Conservation (phyloP, 2,797 vertebrate genomes). For the Sebastes itinus region DNA sequence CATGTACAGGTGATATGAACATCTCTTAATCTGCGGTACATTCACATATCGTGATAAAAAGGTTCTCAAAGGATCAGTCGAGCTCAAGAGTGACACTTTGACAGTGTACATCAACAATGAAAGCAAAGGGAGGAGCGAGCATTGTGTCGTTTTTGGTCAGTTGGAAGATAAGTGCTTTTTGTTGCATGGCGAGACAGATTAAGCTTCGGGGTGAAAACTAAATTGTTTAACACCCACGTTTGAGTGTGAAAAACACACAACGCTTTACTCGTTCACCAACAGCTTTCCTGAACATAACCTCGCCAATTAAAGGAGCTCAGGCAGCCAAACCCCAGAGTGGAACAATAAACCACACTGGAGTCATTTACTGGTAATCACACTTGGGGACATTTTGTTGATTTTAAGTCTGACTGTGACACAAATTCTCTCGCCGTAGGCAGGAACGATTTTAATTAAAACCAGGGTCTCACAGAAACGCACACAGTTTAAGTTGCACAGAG, state of each 20-base stretch:
- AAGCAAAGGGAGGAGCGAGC: neutral
- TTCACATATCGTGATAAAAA: too few species aligned
- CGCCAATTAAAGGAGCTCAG: neutral
- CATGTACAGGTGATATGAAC: too few species aligned
- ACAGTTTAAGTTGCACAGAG: neutral
- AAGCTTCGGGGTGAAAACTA: neutral
- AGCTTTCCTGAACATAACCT: constrained; percentile 9
- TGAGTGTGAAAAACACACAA: neutral
- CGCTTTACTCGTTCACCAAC: constrained; percentile 5
- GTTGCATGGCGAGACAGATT: constrained; percentile 15
- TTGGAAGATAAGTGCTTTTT: neutral
- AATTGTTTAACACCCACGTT: neutral
- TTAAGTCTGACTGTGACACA: neutral
- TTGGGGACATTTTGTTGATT: constrained; percentile 18
- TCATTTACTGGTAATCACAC: constrained; percentile 32
- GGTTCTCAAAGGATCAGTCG: too few species aligned
- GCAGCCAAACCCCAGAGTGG: constrained; percentile 1
- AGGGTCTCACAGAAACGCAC: neutral
- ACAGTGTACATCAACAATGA: neutral
- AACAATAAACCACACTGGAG: constrained; percentile 1
- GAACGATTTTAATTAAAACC: neutral
- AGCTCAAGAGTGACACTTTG: neutral
- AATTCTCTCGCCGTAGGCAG: neutral
- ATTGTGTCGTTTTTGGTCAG: neutral
- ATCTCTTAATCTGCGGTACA: too few species aligned